These are phyloP conservation scores for Cryptocephalus primarius DNA, from an alignment of 2,888 invertebrate genomes.

Conservation along the genomic window DNA sequence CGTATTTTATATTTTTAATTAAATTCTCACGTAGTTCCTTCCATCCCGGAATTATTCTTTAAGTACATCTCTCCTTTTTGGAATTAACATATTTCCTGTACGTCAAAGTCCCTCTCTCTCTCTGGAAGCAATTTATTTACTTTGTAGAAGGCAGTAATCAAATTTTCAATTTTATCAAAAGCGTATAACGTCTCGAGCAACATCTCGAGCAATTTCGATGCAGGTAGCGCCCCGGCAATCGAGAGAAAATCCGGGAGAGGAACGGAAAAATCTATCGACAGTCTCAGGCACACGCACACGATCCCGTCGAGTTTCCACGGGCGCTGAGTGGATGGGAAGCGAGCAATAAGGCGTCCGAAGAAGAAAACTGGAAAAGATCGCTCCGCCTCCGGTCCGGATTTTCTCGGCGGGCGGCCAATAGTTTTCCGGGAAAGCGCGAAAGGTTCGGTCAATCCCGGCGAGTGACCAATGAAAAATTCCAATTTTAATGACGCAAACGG, in stretches of 20 bases:
- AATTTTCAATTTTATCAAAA: slow-evolving; percentile 10
- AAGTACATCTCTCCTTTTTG: no score
- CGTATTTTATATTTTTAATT: no score
- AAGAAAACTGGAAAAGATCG: slow-evolving; percentile 30
- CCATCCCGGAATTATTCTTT: no score
- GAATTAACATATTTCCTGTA: no score
- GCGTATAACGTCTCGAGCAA: slow-evolving; percentile 2
- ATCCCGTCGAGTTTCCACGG: slow-evolving; percentile 16
- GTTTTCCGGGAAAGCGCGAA: slow-evolving; percentile 24
- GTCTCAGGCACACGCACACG: slow-evolving; percentile 13
- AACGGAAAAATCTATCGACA: slow-evolving; percentile 25
- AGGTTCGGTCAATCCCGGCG: slow-evolving; percentile 34
- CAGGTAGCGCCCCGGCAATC: slow-evolving; percentile 8
- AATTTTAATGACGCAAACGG: slow-evolving; percentile 32
- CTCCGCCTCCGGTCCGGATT: slow-evolving; percentile 31
- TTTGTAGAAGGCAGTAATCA: slow-evolving; percentile 3
- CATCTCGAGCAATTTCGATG: slow-evolving; percentile 12
- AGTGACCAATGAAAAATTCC: slow-evolving; percentile 33
- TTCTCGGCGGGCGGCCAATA: slow-evolving; percentile 28
- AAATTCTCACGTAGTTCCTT: no score
- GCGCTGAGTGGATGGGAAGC: slow-evolving; percentile 26
- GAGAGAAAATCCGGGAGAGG: slow-evolving; percentile 12
- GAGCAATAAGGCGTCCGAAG: slow-evolving; percentile 36
- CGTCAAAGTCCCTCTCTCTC: neutral
- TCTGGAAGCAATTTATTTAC: neutral